These are phyloP conservation scores for Brotula barbata DNA, from an alignment of 2,797 vertebrate species.

Conservation along the genomic window DNA sequence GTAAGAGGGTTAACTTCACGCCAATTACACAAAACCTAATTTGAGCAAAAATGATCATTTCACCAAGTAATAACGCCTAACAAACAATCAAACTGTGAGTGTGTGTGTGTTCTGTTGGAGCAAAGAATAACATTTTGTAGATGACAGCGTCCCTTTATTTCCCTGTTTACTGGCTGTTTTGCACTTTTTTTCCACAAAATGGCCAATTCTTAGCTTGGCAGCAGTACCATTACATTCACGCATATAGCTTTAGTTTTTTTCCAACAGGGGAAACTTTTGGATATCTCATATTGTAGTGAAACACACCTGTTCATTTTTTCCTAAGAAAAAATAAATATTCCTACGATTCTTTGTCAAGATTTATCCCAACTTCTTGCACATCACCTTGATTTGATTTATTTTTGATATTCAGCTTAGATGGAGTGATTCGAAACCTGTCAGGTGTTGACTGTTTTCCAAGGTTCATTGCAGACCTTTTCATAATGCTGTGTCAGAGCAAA, in stretches of 20 bases:
- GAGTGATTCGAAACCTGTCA: conserved; percentile 67
- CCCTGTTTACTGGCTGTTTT: background rate
- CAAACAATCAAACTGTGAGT: conserved; percentile 2
- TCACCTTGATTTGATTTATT: conserved; percentile 64
- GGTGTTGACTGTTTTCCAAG: conserved; percentile 62
- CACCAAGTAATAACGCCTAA: conserved; percentile 1
- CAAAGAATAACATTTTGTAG: background rate
- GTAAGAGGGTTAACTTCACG: background rate
- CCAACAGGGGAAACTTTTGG: too few species aligned
- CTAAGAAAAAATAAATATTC: conserved; percentile 5
- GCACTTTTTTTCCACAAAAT: background rate
- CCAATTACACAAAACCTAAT: conserved; percentile 2
- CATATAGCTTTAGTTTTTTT: background rate
- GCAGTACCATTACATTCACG: too few species aligned
- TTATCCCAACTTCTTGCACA: conserved; percentile 49
- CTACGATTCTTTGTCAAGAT: conserved; percentile 34
- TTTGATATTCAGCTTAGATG: conserved; percentile 52
- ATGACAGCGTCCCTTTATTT: background rate
- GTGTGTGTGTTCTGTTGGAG: background rate
- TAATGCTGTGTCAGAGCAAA: conserved; percentile 59
- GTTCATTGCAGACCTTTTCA: conserved; percentile 67
- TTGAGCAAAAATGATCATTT: background rate
- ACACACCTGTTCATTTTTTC: background rate
- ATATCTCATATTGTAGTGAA: background rate
- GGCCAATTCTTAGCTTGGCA: background rate